A percentile compares a stretch with the other conserved stretches of the same genome.
Conservation (phyloP, 2,113 vertebrate species). For the Athene cunicularia region DNA sequence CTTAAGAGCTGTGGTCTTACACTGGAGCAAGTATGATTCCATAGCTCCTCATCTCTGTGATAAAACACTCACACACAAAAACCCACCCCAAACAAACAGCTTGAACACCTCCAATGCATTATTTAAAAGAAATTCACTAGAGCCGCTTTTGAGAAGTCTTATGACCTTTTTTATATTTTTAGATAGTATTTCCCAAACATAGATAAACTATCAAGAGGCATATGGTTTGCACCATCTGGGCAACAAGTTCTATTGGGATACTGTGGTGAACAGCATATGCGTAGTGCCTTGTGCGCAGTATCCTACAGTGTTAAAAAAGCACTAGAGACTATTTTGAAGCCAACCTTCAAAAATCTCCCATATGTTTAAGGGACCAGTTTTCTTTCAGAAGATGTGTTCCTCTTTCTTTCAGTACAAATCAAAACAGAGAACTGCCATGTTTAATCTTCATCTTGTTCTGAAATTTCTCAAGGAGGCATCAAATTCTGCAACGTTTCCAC, state of each 20-base stretch:
- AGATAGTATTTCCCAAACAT: slow-evolving; percentile 53
- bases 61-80: not conserved
- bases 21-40: not conserved
- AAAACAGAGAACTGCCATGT: slow-evolving; percentile 50
- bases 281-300: slow-evolving; percentile 10
- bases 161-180: slow-evolving; percentile 28
- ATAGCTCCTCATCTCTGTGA: not conserved
- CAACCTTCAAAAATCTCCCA: slow-evolving; percentile 67
- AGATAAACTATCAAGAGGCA: slow-evolving; percentile 52
- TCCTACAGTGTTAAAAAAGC: slow-evolving; percentile 57
- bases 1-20: not conserved
- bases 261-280: slow-evolving; percentile 62
- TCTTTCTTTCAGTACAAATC: slow-evolving; percentile 60
- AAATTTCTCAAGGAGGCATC: slow-evolving; percentile 40
- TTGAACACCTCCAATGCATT: not conserved
- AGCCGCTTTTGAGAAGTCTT: not conserved
- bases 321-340: slow-evolving; percentile 57
- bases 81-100: not conserved
- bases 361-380: slow-evolving; percentile 64
- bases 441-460: slow-evolving; percentile 22
- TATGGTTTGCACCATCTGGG: slow-evolving; percentile 68
- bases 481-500: not conserved
- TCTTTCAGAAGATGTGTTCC: slow-evolving; percentile 46
- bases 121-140: not conserved
- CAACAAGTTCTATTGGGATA: slow-evolving; percentile 58